phyloP scores from a whole-genome alignment of 2,113 vertebrate species.

The Sphaerodactylus townsendi region DNA sequence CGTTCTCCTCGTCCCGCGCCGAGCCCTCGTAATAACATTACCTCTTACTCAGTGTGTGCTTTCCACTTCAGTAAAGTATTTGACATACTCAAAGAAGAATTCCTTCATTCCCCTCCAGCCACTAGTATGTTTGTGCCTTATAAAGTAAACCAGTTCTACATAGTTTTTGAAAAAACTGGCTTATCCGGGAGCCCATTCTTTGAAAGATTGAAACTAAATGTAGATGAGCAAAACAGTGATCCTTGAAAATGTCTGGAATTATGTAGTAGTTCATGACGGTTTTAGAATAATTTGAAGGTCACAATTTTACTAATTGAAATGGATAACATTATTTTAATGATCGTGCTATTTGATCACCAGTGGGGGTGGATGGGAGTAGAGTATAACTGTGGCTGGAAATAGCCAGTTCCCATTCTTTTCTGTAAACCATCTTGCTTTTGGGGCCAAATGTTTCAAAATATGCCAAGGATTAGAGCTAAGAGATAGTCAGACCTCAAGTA shows the following conservation, averaged over 20 bases:
- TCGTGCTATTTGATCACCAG: background rate
- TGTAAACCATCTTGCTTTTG: slow-evolving; percentile 2
- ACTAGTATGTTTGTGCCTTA: slow-evolving; percentile 82
- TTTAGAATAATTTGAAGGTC: background rate
- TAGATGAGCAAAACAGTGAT: background rate
- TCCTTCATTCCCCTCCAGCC: slow-evolving; percentile 2
- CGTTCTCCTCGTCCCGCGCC: background rate
- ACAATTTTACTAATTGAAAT: background rate
- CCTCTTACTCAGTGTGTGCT: slow-evolving; percentile 26
- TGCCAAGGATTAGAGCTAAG: background rate
- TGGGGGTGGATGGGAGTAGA: too few species aligned
- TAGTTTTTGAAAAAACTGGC: slow-evolving; percentile 36
- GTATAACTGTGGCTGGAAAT: background rate
- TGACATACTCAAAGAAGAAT: slow-evolving; percentile 31
- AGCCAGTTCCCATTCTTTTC: background rate
- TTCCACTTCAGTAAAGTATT: slow-evolving; percentile 51
- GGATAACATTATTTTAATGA: background rate
- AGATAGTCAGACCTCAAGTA: too few species aligned
- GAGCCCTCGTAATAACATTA: background rate
- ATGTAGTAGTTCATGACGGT: background rate
- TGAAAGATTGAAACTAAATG: slow-evolving; percentile 33
- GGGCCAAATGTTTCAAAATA: background rate
- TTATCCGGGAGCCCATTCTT: background rate
- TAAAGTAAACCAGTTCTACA: slow-evolving; percentile 59
- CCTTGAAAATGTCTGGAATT: background rate